Evolutionary conservation across 2,113 vertebrate species (phyloP), one percentile per base, ranked within the genome.

Genomic region (Varanus salvator): DNA sequence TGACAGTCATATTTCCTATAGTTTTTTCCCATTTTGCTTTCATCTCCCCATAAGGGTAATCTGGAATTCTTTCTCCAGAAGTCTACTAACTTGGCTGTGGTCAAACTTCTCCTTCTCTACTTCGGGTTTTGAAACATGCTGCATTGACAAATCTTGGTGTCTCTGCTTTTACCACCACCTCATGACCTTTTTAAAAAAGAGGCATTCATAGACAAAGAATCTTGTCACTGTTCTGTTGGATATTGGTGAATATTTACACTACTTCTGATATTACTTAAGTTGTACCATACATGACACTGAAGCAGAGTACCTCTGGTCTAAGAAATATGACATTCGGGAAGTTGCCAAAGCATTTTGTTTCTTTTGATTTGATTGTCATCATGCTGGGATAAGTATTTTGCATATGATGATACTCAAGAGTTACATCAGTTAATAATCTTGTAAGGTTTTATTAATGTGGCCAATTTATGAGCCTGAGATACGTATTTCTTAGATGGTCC

Each of bases 401-500:
- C 89, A 5, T 11, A 86, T 76, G 64, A 60, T 80, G 81, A 86
- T 91, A 50, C 19, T 90, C 83, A 93, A 93, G 91, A 87, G 94
- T 91, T 21, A 84, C 25, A 92, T 74, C 14, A 82, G 66, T 86
- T 93, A n/a, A 91, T 80, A 93, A 93, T 50, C 81, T 78, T 87
- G 57, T 92, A 91, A 38, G 34, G 52, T 94, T 95, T 95, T 91
- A 86, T 93, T 95, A 94, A 95, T 89, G 4, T 89, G 19, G 17
- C 64, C 84, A 68, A 90, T 6, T 3, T 94, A 69, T 89, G 86
- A 84, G 84, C 88, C 50, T 54, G 48, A 94, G 94, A 90, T 80
- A 91, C 44, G 23, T 90, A 87, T 94, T 96, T 92, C 86, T 95
- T 92, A 0, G 74, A 88, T 83, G 5, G 91, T 85, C 34, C n/a